Base-by-base conservation (phyloP, 2,113 vertebrate genomes). In the Ivindomyrus marchei region DNA sequence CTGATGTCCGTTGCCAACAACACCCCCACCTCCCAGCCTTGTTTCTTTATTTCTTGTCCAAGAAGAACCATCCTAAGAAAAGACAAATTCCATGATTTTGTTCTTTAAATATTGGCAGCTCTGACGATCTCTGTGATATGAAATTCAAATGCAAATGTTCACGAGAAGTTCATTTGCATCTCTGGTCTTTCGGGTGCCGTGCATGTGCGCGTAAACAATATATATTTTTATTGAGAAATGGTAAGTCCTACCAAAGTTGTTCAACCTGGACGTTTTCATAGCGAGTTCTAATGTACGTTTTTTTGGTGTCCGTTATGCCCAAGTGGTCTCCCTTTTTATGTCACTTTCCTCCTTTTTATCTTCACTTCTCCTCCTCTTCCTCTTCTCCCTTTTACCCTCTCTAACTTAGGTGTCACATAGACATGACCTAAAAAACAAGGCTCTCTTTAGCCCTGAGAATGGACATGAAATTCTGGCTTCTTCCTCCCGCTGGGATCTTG, bases 31-130 rank as follows among this genome's bases (percentile, higher is more conserved):
- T 70, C 11, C 13, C 74, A 80, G 74, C 74, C 42, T 42, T 36
- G 11, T 80, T 80, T 80, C 74, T 42, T 80, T 36, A 80, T 80
- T 74, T 36, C 70, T 6, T 80, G 36, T 80, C 74, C 36, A 42
- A 42, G 36, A 80, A 80, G 74, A 80, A 80, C 74, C 74, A 80
- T 80, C 74, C 74, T 80, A 80, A 80, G 74, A 80, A 80, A 80
- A 80, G 74, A 80, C 74, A 80, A 80, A 42, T 80, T 17, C 74
- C 36, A 19, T 19, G 74, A 80, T 42, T 80, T 70, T 31, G 9
- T 13, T 39, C 36, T 19, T n/a, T 80, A 77, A 77, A 36, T 77
- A 19, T 80, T 39, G 74, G 74, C 74, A 1, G 74, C 36, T 80
- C 74, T 42, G 74, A 80, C 13, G 5, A 80, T 39, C 74, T 74